Base-by-base conservation (phyloP, 2,797 vertebrate species). In the Nyctibius grandis region DNA sequence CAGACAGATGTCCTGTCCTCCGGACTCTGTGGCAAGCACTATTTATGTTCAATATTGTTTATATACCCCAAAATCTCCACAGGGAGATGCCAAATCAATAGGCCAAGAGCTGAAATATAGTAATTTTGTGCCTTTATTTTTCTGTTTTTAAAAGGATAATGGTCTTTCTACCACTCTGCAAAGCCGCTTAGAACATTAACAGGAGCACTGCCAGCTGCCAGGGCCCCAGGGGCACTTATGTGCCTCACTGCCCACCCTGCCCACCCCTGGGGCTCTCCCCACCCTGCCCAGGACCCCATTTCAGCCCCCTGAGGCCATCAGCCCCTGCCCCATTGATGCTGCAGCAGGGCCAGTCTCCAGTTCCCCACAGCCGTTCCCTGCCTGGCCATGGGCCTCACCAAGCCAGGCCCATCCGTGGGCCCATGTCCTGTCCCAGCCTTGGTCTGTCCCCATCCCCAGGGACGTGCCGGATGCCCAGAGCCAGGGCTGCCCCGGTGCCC, bases 21-120 rank as follows among this genome's bases (percentile, higher is more conserved):
- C 15, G 3, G 20, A 40, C 47, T 80, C 72, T 74, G 60, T 88
- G 84, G 72, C 86, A 93, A 57, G 86, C 79, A 74, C 28, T 92
- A 87, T 94, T 96, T 94, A 95, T 79, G 70, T 50, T 94, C 81
- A 89, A 36, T 80, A 89, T 77, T 85, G 60, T 89, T 94, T 91
- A 91, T 85, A 89, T 80, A 74, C 64, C 68, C 68, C 78, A 83
- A 83, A 91, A 89, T 23, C 75, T 95, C 88, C 50, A 51, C 0
- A 0, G 89, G 44, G 77, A 91, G 33, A 87, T 83, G 33, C 15
- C 51, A 64, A 92, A 89, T 93, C 95, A 68, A 91, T 94, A 96
- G 78, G 48, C 81, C 64, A 85, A 89, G 59, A 85, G 48, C 40
- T 80, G 78, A 80, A 91, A 82, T 82, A 87, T 25, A 91, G 72